These are phyloP conservation scores for Gobio gobio DNA, from an alignment of 2,113 vertebrate species.

Conservation along the genomic window DNA sequence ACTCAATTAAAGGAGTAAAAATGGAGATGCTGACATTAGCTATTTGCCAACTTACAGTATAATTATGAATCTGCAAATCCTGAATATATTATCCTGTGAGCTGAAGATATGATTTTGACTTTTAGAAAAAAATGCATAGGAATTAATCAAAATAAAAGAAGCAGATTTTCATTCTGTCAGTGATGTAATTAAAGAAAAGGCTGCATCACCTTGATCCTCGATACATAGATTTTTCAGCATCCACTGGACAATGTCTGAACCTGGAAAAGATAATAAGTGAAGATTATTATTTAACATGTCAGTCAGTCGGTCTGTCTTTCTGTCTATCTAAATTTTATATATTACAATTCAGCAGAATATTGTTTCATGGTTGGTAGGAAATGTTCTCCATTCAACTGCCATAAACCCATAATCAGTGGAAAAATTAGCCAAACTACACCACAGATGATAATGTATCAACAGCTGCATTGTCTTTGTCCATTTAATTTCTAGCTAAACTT, in stretches of 20 bases:
- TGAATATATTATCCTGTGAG: constrained; percentile 11
- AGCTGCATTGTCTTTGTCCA: constrained; percentile 3
- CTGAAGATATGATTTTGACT: constrained; percentile 12
- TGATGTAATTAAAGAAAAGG: constrained; percentile 31
- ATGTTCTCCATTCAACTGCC: neutral
- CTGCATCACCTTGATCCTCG: constrained; percentile 92
- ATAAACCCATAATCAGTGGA: constrained; percentile 47
- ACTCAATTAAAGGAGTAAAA: constrained; percentile 16
- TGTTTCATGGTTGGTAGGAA: neutral
- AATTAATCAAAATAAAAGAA: neutral
- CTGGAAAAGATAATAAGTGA: constrained; percentile 72
- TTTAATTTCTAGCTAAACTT: neutral
- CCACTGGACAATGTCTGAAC: constrained; percentile 98
- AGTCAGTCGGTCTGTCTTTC: no score
- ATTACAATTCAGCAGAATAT: neutral
- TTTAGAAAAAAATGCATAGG: neutral
- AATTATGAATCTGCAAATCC: neutral
- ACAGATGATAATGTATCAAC: neutral
- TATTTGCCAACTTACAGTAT: neutral
- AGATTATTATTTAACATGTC: constrained; percentile 50
- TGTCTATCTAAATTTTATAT: neutral
- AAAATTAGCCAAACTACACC: neutral
- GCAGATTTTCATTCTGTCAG: neutral
- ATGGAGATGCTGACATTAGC: constrained; percentile 32
- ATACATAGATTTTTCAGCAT: constrained; percentile 95